Evolutionary conservation across 1,140 invertebrate genomes (phyloP), one percentile per base, ranked within the genome.

Genomic region (Lordiphosa clarofinis): DNA sequence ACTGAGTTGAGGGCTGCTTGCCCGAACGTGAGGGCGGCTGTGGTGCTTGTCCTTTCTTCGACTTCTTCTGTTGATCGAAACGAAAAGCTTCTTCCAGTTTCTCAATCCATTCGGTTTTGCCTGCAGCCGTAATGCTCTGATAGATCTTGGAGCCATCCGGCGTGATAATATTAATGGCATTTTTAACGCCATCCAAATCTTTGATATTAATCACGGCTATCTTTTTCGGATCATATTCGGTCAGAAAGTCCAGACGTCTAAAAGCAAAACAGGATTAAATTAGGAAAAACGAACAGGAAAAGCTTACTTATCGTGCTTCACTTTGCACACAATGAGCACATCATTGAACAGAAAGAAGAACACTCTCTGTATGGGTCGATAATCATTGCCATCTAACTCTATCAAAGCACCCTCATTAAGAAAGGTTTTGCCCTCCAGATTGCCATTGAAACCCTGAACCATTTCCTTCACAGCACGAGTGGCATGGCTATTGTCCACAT

Each of bases 311-410:
- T 89, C 88, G 61, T 88, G 88, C 54, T 89, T 89, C 4, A 89
- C 82, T 70, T 89, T 89, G 10, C 94, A 93, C 37, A 96, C 91
- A 89, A 96, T 93, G 2, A 96, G 88, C 40, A 94, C 92, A 89
- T 99, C 97, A 88, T 95, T 97, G 56, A 99, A 95, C 36, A 99
- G 92, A 89, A 97, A 98, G n/a, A 95, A 95, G 84, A 97, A 96
- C 67, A 98, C 94, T 76, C 95, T 92, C 86, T 97, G 96, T 28
- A 98, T 90, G 1, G 95, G 94, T 11, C 93, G 93, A 70, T 96
- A 96, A 60, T 96, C 96, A 57, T 96, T 92, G 4, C 94, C 91
- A 89, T 98, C 96, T 43, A 98, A 90, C 90, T 99, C 97, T 40
- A 97, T 91, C 15, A 99, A 90, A 63, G 97, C 96, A 21, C 97